These are phyloP conservation scores for Tethea ocularis DNA, from an alignment of 2,888 invertebrate species.

Conservation along the genomic window DNA sequence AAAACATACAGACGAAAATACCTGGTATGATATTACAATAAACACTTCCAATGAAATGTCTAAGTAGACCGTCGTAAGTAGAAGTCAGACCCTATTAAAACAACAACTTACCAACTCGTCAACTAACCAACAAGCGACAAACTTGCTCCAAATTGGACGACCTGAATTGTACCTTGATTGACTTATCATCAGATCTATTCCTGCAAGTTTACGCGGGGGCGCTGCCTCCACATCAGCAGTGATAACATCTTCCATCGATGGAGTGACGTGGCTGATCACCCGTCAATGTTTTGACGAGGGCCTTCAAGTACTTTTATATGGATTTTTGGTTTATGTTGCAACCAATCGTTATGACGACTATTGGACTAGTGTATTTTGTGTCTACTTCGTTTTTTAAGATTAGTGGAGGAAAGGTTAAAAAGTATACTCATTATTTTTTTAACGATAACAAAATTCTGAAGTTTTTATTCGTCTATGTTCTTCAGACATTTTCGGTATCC, in stretches of 20 bases:
- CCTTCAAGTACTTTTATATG: conserved; percentile 11
- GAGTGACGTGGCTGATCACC: conserved; percentile 52
- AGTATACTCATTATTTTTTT: too few relatives aligned
- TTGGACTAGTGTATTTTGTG: background rate
- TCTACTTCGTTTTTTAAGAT: too few relatives aligned
- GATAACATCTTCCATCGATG: conserved; percentile 59
- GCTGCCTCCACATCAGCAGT: conserved; percentile 59
- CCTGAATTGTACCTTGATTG: conserved; percentile 54
- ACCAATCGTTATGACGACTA: background rate
- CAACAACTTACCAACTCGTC: background rate
- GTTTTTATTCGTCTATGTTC: too few relatives aligned
- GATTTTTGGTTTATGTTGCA: conserved; percentile 11
- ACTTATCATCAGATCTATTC: conserved; percentile 65
- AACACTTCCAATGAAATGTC: too few relatives aligned
- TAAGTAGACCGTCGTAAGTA: too few relatives aligned
- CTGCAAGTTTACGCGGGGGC: conserved; percentile 58
- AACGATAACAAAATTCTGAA: too few relatives aligned
- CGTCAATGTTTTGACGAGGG: conserved; percentile 70
- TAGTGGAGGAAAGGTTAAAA: too few relatives aligned
- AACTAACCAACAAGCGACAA: conserved; percentile 24
- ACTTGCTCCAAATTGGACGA: conserved; percentile 43
- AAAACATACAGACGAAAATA: too few relatives aligned
- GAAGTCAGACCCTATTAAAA: too few relatives aligned
- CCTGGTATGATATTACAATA: background rate
- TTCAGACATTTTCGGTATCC: too few relatives aligned